Percentiles rank a stretch among this genome's conserved stretches.
Conservation (phyloP, 2,797 vertebrate genomes). For the Parauchenoglanis punctatus region DNA sequence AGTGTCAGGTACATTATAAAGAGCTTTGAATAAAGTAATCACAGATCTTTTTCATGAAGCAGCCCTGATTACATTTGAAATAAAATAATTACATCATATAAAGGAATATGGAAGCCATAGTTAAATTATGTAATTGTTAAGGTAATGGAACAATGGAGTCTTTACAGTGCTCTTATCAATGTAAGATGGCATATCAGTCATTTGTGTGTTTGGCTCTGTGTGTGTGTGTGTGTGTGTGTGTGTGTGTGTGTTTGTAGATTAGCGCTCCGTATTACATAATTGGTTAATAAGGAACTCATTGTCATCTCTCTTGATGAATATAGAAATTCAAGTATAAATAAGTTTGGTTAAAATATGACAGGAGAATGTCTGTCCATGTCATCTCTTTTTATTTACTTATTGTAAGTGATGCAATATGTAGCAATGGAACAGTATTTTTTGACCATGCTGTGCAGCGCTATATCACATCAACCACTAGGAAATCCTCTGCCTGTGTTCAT, state of each 20-base stretch:
- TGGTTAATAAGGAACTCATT: background rate
- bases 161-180: background rate
- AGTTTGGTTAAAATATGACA: background rate
- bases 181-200: too few species aligned
- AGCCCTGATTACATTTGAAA: slow-evolving; percentile 5
- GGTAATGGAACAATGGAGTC: background rate
- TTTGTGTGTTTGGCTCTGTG: background rate
- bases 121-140: background rate
- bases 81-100: background rate
- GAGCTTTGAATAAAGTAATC: background rate
- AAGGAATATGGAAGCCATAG: background rate
- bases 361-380: background rate
- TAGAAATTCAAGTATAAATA: background rate
- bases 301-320: background rate
- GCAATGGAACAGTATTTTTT: background rate
- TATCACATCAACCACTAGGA: background rate
- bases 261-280: too few species aligned
- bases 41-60: background rate
- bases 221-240: background rate
- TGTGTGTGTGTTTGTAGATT: too few species aligned
- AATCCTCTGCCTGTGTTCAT: background rate
- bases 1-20: background rate
- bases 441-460: background rate
- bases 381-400: background rate
- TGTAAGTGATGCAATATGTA: slow-evolving; percentile 6